Evolutionary conservation across 2,888 invertebrate species (phyloP).

Genomic region (Hybos culiciformis): DNA sequence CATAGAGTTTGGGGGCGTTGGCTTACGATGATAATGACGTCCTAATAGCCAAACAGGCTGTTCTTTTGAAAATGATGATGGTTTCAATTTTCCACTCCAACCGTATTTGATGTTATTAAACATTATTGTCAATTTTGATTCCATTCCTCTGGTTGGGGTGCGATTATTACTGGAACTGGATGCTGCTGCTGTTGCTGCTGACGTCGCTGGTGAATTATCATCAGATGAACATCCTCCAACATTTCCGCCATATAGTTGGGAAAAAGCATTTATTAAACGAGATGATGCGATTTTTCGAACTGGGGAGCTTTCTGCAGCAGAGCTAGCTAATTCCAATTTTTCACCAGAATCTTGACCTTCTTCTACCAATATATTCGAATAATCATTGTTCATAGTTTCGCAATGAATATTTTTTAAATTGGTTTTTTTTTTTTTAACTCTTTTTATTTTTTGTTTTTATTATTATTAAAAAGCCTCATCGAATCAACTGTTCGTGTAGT

Average conservation of each 20-base stretch:
- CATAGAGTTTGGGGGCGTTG: conserved; percentile 43
- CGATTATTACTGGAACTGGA: conserved; percentile 27
- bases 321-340: background rate
- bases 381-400: too few species aligned
- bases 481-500: too few species aligned
- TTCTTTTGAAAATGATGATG: conserved; percentile 68
- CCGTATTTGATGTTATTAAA: conserved; percentile 90
- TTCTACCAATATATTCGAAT: background rate
- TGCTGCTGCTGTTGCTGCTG: too few species aligned
- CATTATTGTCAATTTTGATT: conserved; percentile 69
- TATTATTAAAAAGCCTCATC: too few species aligned
- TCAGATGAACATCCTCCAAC: conserved; percentile 7
- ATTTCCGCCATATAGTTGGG: conserved; percentile 27
- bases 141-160: conserved; percentile 48
- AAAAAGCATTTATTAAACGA: conserved; percentile 33
- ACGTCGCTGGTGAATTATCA: background rate
- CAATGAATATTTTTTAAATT: too few species aligned
- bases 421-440: too few species aligned
- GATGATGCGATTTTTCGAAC: conserved; percentile 35
- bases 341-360: background rate
- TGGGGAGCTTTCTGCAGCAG: conserved; percentile 21
- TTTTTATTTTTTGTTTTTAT: too few species aligned
- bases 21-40: conserved; percentile 63
- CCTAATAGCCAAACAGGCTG: conserved; percentile 80
- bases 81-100: conserved; percentile 66